phyloP scores from a whole-genome alignment of 92 coral and sea anemone species.

The Porites rus region DNA sequence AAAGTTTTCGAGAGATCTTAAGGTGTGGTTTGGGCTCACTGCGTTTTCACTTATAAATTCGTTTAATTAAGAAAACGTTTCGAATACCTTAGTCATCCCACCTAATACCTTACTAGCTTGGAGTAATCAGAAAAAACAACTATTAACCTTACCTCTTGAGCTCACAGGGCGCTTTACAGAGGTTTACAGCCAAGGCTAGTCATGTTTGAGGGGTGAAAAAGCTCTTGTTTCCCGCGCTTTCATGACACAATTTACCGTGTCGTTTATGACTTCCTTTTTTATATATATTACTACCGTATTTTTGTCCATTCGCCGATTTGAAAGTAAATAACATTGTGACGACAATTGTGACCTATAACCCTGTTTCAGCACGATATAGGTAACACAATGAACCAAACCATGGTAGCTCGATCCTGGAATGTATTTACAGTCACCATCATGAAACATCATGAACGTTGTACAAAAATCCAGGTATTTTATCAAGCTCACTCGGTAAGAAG shows the following conservation, averaged over 20 bases:
- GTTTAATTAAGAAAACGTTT: background rate
- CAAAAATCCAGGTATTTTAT: background rate
- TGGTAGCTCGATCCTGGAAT: too few relatives aligned
- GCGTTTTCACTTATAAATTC: too few relatives aligned
- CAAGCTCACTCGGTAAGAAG: background rate
- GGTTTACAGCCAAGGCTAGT: background rate
- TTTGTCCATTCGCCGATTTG: slow-evolving; percentile 1
- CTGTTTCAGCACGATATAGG: slow-evolving; percentile 21
- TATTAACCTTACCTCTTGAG: slow-evolving; percentile 12
- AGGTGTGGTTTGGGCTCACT: too few relatives aligned
- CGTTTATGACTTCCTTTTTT: slow-evolving; percentile 18
- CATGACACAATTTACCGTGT: background rate
- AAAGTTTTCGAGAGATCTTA: too few relatives aligned
- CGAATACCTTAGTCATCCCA: background rate
- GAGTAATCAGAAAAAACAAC: background rate
- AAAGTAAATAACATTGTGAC: slow-evolving; percentile 38
- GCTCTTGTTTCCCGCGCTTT: background rate
- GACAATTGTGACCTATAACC: slow-evolving; percentile 12
- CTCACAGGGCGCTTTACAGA: background rate
- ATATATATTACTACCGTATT: background rate
- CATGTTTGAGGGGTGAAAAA: background rate
- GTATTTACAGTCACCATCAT: background rate
- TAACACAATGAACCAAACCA: background rate
- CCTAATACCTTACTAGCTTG: too few relatives aligned
- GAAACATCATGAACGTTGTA: background rate